Conservation (phyloP, 2,113 vertebrate species). For the Sphyrna mokarran region DNA sequence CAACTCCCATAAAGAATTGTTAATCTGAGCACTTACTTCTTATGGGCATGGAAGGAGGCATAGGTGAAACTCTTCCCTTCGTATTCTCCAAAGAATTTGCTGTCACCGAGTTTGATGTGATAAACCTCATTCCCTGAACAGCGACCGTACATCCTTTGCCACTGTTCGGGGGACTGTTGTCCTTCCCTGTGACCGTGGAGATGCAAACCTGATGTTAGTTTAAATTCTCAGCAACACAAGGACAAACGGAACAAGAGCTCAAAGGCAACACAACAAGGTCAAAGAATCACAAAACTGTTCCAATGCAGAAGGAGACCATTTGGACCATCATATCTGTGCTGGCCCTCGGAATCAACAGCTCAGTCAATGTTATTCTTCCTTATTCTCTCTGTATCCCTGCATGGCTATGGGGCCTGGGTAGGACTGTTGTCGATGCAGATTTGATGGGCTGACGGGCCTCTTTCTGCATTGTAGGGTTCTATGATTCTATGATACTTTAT, state of each 20-base stretch:
- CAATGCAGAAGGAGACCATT: too few relatives aligned
- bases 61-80: constrained; percentile 95
- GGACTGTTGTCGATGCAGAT: too few relatives aligned
- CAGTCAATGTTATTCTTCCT: too few relatives aligned
- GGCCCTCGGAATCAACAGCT: too few relatives aligned
- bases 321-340: too few relatives aligned
- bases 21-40: constrained; percentile 69
- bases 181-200: constrained; percentile 68
- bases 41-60: constrained; percentile 89
- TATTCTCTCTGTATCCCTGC: too few relatives aligned
- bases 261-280: not conserved
- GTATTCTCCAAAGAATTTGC: constrained; percentile 94
- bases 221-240: not conserved
- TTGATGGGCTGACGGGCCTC: too few relatives aligned
- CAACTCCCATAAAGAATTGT: not conserved
- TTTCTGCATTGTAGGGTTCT: too few relatives aligned
- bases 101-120: constrained; percentile 86
- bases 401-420: too few relatives aligned
- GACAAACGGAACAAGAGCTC: not conserved
- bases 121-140: constrained; percentile 95
- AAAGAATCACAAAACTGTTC: too few relatives aligned
- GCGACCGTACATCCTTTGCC: constrained; percentile 88
- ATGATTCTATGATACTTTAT: too few relatives aligned
- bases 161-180: constrained; percentile 86
- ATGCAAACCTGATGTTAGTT: not conserved